Evolutionary conservation across 2,113 vertebrate genomes (phyloP), one percentile per base, ranked within the genome.

Genomic region (Actenoides hombroni): DNA sequence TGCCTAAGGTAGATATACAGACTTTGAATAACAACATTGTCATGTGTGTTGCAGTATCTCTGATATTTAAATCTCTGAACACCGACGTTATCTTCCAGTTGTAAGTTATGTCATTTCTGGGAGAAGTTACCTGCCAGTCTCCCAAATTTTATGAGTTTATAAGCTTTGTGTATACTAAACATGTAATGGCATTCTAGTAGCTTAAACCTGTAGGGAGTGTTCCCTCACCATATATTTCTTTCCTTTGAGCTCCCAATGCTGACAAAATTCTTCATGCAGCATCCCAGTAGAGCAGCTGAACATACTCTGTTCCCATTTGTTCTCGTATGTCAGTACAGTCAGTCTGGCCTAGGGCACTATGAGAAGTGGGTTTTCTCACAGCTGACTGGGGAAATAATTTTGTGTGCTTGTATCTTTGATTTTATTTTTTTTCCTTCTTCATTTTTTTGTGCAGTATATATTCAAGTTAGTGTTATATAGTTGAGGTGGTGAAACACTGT

Each of bases 331-430:
- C 2, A 3, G 51, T 88, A 49, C 9, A 37, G n/a, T 70, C 48
- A 57, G 48, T 83, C 33, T 79, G 61, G 21, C 51, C 25, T 21
- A 82, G 49, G 61, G 37, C 57, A 68, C 31, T 71, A 16, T 57
- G 28, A 83, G 61, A 90, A 67, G 48, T 54, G 51, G n/a, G 28
- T 18, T 35, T 88, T 84, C 48, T 86, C 44, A 51, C 29, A 88
- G 42, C 16, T 83, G 68, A 73, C 16, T n/a, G 25, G 42, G 37
- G 25, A 83, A 80, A 42, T 83, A 60, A 46, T 33, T 83, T 44
- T 76, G 19, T 83, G 25, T 0, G 0, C 13, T 84, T 10, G 0
- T 54, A 3, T 70, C 26, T 65, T 46, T 88, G 40, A 29, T 48
- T 54, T 29, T 18, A n/a, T 28, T 21, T 73, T 31, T 61, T 44